These are phyloP conservation scores for Cacoxenus indagator DNA, from an alignment of 2,888 invertebrate genomes.

Conservation along the genomic window DNA sequence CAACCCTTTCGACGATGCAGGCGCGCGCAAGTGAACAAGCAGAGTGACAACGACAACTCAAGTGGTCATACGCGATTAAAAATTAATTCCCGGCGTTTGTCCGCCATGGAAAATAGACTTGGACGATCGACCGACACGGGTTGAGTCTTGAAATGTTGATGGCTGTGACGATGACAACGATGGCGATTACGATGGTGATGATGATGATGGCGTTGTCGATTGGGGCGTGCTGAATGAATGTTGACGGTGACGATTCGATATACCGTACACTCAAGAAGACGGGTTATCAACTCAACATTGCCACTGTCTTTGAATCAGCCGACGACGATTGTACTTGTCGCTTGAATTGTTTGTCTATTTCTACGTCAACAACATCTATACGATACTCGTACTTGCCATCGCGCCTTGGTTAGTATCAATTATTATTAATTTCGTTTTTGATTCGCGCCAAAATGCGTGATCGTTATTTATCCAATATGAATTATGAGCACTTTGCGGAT, in stretches of 20 bases:
- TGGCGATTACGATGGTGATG: constrained; percentile 23
- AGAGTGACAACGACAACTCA: constrained; percentile 39
- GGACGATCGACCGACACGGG: background rate
- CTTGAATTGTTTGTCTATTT: constrained; percentile 14
- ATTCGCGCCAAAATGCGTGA: no score
- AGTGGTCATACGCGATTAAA: constrained; percentile 62
- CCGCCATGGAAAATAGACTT: background rate
- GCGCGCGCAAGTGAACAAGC: no score
- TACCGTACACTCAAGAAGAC: background rate
- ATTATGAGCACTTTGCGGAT: no score
- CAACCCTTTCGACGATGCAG: no score
- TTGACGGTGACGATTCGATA: background rate
- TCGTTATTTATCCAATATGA: no score
- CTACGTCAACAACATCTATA: background rate
- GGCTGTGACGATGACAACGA: background rate
- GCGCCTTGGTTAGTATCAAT: no score
- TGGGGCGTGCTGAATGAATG: background rate
- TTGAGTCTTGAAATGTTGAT: background rate
- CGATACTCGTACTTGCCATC: background rate
- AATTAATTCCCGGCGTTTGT: constrained; percentile 52
- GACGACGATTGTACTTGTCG: constrained; percentile 49
- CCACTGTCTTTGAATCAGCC: constrained; percentile 55
- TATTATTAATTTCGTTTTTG: no score
- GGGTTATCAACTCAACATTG: constrained; percentile 47
- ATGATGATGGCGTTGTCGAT: constrained; percentile 23